These are phyloP conservation scores for Crocuta crocuta DNA, from an alignment of 2,113 vertebrate genomes.

Conservation along the genomic window DNA sequence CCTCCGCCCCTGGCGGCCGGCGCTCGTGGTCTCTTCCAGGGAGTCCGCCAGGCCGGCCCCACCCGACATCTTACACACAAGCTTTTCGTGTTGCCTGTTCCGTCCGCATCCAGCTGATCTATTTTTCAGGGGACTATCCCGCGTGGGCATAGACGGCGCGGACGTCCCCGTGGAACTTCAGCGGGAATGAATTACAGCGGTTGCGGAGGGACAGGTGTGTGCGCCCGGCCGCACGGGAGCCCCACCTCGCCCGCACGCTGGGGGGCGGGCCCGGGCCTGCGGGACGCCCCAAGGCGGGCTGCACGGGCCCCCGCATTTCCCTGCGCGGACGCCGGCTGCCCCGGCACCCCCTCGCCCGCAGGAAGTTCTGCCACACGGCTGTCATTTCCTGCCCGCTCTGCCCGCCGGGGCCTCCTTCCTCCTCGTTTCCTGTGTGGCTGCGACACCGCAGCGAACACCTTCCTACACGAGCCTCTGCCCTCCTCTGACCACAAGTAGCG, in stretches of 20 bases:
- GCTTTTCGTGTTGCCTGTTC: neutral
- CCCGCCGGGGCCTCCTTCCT: neutral
- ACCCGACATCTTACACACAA: accelerated
- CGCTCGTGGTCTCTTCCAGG: neutral
- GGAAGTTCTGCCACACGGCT: no score
- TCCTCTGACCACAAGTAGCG: neutral
- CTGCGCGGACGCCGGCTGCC: neutral
- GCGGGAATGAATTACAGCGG: neutral
- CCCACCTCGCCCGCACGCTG: no score
- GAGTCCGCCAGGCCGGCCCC: neutral
- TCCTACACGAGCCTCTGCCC: neutral
- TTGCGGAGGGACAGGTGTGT: neutral
- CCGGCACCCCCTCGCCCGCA: accelerated
- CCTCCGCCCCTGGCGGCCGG: accelerated
- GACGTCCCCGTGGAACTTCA: neutral
- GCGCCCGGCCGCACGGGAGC: no score
- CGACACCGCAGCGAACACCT: neutral
- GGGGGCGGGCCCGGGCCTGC: neutral
- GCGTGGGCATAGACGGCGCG: neutral
- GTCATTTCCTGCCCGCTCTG: neutral
- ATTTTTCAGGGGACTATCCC: neutral
- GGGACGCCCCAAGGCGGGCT: no score
- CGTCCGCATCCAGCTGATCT: neutral
- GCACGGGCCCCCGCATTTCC: no score
- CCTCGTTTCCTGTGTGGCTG: neutral